Conservation (phyloP, 2,113 vertebrate species). For the Odontophorus gujanensis region DNA sequence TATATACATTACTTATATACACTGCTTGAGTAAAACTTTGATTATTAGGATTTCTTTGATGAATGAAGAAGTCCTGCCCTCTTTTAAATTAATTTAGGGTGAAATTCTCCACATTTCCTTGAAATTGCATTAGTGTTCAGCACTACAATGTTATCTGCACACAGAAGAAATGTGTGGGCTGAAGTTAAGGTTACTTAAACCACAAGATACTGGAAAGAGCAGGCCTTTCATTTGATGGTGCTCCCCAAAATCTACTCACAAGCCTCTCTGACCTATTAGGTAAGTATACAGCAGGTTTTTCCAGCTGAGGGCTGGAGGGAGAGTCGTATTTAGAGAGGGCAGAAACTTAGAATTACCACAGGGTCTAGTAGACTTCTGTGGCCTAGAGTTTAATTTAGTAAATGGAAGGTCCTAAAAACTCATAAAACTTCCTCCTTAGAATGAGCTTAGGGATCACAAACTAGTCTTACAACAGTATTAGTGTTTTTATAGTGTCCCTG, state of each 20-base stretch:
- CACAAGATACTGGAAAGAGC: neutral
- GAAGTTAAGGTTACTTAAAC: neutral
- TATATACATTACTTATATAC: neutral
- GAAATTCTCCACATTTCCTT: neutral
- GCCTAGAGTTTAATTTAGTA: neutral
- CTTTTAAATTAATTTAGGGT: neutral
- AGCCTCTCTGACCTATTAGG: neutral
- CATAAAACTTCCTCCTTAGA: neutral
- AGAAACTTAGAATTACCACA: neutral
- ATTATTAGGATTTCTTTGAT: neutral
- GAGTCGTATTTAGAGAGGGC: neutral
- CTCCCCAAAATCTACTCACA: neutral
- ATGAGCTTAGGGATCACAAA: neutral
- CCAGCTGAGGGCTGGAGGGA: neutral
- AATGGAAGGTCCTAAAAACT: neutral
- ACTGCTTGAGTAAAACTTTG: neutral
- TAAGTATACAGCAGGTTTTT: neutral
- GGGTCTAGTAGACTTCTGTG: neutral
- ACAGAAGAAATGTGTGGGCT: neutral
- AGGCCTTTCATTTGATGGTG: neutral
- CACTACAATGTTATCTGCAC: neutral
- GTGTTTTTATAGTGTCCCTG: neutral
- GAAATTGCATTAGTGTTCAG: neutral
- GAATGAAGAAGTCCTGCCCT: neutral
- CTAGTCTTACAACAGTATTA: neutral